Evolutionary conservation across 1,140 invertebrate genomes (phyloP).

Genomic region (Tetranychus urticae): DNA sequence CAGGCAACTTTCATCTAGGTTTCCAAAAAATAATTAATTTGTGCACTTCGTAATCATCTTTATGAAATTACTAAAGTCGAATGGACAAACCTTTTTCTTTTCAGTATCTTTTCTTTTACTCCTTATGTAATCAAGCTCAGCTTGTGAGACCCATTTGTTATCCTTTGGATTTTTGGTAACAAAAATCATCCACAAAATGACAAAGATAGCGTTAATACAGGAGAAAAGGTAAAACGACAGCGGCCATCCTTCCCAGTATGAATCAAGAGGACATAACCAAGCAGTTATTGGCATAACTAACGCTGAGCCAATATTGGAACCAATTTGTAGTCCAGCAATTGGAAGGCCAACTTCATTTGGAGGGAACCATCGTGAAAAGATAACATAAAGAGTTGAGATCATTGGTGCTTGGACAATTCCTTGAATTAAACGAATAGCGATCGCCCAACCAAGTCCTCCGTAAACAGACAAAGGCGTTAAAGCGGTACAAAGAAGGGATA

Average conservation of each 20-base stretch:
- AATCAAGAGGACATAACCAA: neutral
- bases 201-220: neutral
- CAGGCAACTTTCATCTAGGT: constrained; percentile 4
- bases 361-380: neutral
- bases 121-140: neutral
- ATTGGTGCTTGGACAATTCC: neutral
- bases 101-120: neutral
- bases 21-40: no score
- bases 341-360: neutral
- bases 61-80: no score
- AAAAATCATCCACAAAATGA: neutral
- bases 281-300: neutral
- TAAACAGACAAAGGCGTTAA: neutral
- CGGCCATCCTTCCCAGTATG: neutral
- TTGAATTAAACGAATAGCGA: neutral
- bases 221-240: neutral
- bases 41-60: no score
- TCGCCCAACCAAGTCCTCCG: neutral
- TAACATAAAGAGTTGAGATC: neutral
- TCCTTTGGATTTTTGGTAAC: constrained; percentile 4
- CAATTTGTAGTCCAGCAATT: neutral
- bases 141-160: neutral
- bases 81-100: no score
- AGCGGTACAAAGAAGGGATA: neutral
- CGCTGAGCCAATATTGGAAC: neutral